Evolutionary conservation across 2,113 vertebrate genomes (phyloP).

Genomic region (Oriolus oriolus): DNA sequence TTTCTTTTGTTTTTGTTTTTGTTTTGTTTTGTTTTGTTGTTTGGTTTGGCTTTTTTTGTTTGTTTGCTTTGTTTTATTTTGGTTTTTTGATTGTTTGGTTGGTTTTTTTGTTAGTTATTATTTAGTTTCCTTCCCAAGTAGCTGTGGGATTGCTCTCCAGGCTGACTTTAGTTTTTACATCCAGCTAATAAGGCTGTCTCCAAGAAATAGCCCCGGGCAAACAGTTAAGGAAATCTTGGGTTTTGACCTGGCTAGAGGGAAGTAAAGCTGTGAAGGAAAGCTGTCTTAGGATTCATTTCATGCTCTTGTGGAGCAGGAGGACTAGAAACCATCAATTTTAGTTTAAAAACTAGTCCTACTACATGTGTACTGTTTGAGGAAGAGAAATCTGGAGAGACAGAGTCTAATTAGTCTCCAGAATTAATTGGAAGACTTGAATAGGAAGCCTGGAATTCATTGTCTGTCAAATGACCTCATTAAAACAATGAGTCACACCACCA

Average conservation of each 20-base stretch:
- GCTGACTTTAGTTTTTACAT: background rate
- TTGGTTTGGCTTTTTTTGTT: too few relatives aligned
- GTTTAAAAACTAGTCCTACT: background rate
- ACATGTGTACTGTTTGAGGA: background rate
- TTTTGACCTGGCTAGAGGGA: background rate
- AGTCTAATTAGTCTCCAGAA: slow-evolving; percentile 14
- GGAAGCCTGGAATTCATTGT: slow-evolving; percentile 10
- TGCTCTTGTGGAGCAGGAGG: background rate
- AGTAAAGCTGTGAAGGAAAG: background rate
- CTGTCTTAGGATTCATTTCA: background rate
- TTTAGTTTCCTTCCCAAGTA: background rate
- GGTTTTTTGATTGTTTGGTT: background rate
- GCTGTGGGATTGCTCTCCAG: background rate
- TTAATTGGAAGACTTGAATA: slow-evolving; percentile 22
- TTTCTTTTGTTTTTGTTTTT: background rate
- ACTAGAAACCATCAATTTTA: background rate
- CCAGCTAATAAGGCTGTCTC: background rate
- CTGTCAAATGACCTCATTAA: slow-evolving; percentile 35
- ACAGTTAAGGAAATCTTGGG: background rate
- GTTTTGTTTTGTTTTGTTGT: background rate
- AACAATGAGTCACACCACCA: background rate
- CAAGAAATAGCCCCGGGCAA: background rate
- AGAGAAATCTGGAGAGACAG: background rate
- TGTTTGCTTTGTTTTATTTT: background rate
- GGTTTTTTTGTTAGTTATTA: background rate